Evolutionary conservation across 1,140 invertebrate genomes (phyloP), one percentile per base, ranked within the genome.

Genomic region (Caerostris darwini): DNA sequence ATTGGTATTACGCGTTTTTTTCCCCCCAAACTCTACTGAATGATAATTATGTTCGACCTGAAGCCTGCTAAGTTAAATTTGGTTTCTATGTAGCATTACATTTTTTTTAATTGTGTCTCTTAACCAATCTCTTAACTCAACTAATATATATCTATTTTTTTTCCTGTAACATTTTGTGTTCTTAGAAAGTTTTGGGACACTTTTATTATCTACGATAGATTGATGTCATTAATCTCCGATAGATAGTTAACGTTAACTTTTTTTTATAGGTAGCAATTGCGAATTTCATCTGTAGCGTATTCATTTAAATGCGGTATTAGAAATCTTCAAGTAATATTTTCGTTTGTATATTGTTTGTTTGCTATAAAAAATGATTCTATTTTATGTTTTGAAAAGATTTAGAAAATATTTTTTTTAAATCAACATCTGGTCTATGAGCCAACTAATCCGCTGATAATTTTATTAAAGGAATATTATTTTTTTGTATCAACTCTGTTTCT

Each of bases 41-140:
- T 93, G 91, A 93, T 93, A 93, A 93, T 93, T 93, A 93, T 77
- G 82, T 93, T 58, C 53, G 71, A 81, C 69, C 90, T 88, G 64
- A 71, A 56, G 50, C 67, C 10, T 91, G n/a, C 69, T 19, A 91
- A 91, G 56, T 56, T 56, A 61, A 59, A 69, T 77, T 91, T 82
- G 71, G 92, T 82, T 83, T 86, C 56, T 93, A 64, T 86, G 83
- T 93, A 59, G 69, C 90, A 59, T 34, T 81, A 12, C 3, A 57
- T 54, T 59, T 83, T 77, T 92, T 58, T 93, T 81, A 91, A 85
- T 86, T 87, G 83, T 83, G 14, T 14, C 87, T 71, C 85, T 85
- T 93, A 93, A 57, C 64, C 82, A 87, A 71, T 87, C 58, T 83
- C 83, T 64, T 64, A 85, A 69, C 56, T 56, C 58, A 71, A 17